Conservation (phyloP, 2,797 vertebrate species). For the Champsocephalus esox region DNA sequence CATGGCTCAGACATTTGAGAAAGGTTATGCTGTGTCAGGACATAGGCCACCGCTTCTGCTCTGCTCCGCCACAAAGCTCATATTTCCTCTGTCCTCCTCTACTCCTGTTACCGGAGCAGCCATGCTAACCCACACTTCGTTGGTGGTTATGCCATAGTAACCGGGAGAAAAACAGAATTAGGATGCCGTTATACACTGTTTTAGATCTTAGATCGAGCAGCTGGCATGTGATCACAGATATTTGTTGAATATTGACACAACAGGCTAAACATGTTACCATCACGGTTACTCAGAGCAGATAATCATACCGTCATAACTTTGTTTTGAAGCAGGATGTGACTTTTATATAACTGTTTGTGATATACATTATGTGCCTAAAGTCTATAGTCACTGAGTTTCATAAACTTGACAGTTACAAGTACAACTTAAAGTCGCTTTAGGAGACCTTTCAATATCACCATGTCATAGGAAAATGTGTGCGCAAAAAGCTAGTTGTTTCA, state of each 20-base stretch:
- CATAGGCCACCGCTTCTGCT: constrained; percentile 43
- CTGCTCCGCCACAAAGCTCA: constrained; percentile 66
- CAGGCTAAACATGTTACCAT: neutral
- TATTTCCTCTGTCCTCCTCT: constrained; percentile 74
- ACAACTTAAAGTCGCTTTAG: constrained; percentile 22
- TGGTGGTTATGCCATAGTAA: constrained; percentile 70
- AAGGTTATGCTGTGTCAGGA: constrained; percentile 72
- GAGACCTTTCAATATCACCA: constrained; percentile 17
- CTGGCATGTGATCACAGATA: neutral
- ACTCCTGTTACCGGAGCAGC: constrained; percentile 77
- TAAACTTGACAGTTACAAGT: neutral
- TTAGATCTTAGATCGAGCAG: constrained; percentile 11
- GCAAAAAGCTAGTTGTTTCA: constrained; percentile 27
- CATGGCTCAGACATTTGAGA: constrained; percentile 66
- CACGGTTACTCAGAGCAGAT: neutral
- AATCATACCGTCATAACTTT: neutral
- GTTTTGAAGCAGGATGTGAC: neutral
- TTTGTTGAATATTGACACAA: neutral
- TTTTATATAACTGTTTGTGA: constrained; percentile 1
- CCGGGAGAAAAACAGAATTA: constrained; percentile 45
- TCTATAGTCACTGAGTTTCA: constrained; percentile 19
- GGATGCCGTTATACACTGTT: constrained; percentile 21
- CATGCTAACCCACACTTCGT: constrained; percentile 68
- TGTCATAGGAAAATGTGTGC: constrained; percentile 23
- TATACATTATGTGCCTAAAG: neutral